Evolutionary conservation across 2,113 vertebrate species (phyloP).

Genomic region (Nannospalax galili): DNA sequence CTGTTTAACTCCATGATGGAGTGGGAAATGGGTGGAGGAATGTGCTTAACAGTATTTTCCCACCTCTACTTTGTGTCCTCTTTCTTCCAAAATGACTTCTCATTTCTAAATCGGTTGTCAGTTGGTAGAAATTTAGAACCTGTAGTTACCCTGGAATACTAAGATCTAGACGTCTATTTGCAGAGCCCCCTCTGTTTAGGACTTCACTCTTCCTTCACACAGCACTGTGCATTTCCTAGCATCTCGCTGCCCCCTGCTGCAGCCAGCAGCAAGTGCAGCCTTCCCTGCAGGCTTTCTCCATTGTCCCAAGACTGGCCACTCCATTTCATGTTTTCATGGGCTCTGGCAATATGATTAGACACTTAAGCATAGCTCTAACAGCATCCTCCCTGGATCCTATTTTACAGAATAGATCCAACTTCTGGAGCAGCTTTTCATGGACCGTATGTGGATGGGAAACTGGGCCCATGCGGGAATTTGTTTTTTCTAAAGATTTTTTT

Average conservation of each 20-base stretch:
- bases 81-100: constrained; percentile 2
- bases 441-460: neutral
- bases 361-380: neutral
- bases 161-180: neutral
- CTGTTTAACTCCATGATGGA: neutral
- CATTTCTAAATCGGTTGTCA: constrained; percentile 15
- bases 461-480: neutral
- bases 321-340: neutral
- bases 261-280: neutral
- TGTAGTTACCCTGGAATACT: neutral
- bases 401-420: neutral
- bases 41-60: neutral
- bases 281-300: neutral
- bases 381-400: neutral
- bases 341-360: neutral
- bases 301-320: neutral
- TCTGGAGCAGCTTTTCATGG: neutral
- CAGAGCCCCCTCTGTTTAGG: neutral
- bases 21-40: fast-evolving
- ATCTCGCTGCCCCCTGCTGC: constrained; percentile 69
- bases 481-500: no score
- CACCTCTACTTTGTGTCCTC: neutral
- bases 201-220: fast-evolving
- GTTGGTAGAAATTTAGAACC: neutral
- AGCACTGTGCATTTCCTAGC: neutral